These are phyloP conservation scores for Gnathonemus echidnorhynchus DNA, from an alignment of 2,113 vertebrate genomes.

Conservation along the genomic window DNA sequence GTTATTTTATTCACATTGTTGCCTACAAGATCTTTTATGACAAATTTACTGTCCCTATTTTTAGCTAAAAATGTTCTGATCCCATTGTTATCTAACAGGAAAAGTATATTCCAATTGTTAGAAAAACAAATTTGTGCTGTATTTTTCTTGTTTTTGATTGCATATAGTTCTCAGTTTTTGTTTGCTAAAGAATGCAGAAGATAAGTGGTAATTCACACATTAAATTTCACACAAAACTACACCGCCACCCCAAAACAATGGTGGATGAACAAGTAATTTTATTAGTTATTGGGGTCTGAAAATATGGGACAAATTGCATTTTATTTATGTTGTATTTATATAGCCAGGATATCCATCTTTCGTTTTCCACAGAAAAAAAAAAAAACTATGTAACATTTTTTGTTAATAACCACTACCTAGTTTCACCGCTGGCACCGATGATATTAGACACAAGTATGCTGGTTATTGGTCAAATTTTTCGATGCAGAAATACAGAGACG, in stretches of 20 bases:
- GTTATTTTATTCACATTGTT: neutral
- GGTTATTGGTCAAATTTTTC: neutral
- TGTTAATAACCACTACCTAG: neutral
- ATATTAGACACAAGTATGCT: neutral
- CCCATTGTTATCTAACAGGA: neutral
- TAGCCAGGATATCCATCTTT: too few species aligned
- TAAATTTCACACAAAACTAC: neutral
- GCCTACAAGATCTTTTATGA: neutral
- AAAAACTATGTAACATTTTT: neutral
- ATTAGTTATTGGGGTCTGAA: neutral
- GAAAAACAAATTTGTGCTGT: neutral
- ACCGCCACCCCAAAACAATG: neutral
- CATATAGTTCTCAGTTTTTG: neutral
- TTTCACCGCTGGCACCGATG: neutral
- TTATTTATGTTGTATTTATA: too few species aligned
- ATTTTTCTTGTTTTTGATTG: neutral
- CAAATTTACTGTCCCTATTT: neutral
- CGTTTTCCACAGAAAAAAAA: neutral
- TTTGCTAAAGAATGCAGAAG: neutral
- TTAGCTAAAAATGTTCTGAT: neutral
- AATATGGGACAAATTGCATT: neutral
- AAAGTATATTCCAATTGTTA: neutral
- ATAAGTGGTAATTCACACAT: neutral
- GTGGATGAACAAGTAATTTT: neutral
- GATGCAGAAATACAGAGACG: neutral